Conservation (phyloP, 2,113 vertebrate genomes). For the Indicator indicator region DNA sequence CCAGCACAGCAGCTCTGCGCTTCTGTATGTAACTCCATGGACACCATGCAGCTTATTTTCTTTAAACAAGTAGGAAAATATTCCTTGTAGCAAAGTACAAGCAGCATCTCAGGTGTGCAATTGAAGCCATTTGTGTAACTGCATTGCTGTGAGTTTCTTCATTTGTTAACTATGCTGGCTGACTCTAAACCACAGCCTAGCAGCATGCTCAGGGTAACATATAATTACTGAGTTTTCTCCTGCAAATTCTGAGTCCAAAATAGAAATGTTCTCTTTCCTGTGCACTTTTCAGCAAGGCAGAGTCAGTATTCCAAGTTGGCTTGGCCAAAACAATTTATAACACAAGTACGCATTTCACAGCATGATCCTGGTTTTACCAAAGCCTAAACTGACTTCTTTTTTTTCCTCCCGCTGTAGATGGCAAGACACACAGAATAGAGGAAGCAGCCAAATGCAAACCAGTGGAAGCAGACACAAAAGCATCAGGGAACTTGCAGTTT, state of each 20-base stretch:
- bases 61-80: neutral
- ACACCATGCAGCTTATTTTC: neutral
- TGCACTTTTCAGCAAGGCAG: neutral
- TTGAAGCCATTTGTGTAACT: neutral
- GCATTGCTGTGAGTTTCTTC: neutral
- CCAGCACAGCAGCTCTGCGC: constrained; percentile 79
- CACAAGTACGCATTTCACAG: neutral
- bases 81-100: neutral
- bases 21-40: constrained; percentile 86
- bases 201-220: neutral
- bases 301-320: neutral
- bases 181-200: neutral
- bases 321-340: neutral
- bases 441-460: constrained; percentile 50
- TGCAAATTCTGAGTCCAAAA: neutral
- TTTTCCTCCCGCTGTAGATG: constrained; percentile 75
- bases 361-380: neutral
- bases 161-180: neutral
- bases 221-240: neutral
- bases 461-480: constrained; percentile 48
- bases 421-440: constrained; percentile 77
- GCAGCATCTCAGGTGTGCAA: neutral
- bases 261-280: neutral
- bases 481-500: constrained; percentile 83
- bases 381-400: neutral